These are phyloP conservation scores for Trachelus stipa DNA, from an alignment of 2,888 invertebrate species.

Conservation along the genomic window DNA sequence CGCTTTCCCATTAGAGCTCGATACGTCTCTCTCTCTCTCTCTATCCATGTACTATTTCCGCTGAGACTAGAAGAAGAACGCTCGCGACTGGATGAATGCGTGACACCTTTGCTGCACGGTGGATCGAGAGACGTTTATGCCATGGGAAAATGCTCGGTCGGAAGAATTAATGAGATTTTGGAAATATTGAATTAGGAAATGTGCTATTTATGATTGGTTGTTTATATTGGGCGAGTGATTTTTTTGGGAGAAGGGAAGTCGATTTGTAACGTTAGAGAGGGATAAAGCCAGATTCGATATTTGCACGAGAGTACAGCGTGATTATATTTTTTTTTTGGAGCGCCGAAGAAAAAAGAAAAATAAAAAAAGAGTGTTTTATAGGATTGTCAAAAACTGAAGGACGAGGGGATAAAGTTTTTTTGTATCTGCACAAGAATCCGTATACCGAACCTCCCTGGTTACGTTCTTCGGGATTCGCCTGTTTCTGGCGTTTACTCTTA, in stretches of 20 bases:
- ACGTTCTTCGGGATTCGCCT: constrained; percentile 26
- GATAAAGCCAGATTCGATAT: background rate
- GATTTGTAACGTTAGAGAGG: background rate
- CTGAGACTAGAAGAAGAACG: background rate
- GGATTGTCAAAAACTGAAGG: background rate
- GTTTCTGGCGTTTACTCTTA: constrained; percentile 46
- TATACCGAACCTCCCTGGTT: background rate
- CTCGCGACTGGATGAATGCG: background rate
- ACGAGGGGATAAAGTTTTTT: background rate
- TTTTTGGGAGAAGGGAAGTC: background rate
- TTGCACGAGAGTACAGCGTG: background rate
- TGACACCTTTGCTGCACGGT: background rate
- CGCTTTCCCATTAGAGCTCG: background rate
- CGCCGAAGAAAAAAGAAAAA: too few species aligned
- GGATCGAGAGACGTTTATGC: background rate
- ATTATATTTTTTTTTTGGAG: too few species aligned
- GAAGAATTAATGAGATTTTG: background rate
- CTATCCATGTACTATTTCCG: background rate
- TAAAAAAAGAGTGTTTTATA: background rate
- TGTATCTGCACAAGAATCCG: background rate
- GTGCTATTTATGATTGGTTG: background rate
- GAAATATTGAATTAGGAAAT: background rate
- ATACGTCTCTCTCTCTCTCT: background rate
- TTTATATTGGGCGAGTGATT: background rate
- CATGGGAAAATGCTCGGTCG: background rate